Percentiles rank a stretch among this genome's conserved stretches.
Evolutionary conservation across 2,113 vertebrate species (phyloP).

Genomic region (Globicephala melas): DNA sequence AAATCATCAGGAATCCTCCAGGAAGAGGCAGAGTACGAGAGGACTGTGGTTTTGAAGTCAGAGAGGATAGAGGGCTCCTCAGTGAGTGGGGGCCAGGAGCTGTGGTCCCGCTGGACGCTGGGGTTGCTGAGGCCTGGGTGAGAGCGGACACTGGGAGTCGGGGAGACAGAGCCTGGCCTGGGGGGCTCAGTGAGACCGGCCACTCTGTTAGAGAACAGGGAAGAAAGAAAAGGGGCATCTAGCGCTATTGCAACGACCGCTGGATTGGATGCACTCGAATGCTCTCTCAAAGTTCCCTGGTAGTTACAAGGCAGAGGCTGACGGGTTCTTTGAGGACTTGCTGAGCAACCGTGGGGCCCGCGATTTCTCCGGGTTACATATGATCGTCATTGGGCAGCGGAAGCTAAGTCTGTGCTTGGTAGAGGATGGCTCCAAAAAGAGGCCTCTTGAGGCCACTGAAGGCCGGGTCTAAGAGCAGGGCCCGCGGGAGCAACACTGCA

Average conservation of each 20-base stretch:
- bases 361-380: accelerated
- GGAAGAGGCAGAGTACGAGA: not conserved
- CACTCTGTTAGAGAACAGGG: not conserved
- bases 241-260: accelerated
- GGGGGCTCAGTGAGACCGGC: not conserved
- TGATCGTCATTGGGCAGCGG: accelerated
- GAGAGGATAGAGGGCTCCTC: not conserved
- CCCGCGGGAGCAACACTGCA: accelerated
- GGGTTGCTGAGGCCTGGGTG: not conserved
- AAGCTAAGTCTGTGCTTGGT: not conserved
- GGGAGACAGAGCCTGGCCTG: not conserved
- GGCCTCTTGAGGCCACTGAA: not conserved
- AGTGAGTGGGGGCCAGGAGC: not conserved
- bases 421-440: not conserved
- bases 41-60: not conserved
- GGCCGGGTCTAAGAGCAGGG: not conserved
- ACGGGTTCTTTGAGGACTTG: not conserved
- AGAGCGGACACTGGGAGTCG: not conserved
- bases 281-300: not conserved
- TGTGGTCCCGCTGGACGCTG: no score
- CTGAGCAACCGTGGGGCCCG: accelerated
- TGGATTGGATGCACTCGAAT: accelerated
- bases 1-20: not conserved
- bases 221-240: accelerated
- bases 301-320: not conserved